Percentiles rank a stretch among this genome's conserved stretches.
phyloP scores from a whole-genome alignment of 2,888 invertebrate species.

The Caenorhabditis sp. region DNA sequence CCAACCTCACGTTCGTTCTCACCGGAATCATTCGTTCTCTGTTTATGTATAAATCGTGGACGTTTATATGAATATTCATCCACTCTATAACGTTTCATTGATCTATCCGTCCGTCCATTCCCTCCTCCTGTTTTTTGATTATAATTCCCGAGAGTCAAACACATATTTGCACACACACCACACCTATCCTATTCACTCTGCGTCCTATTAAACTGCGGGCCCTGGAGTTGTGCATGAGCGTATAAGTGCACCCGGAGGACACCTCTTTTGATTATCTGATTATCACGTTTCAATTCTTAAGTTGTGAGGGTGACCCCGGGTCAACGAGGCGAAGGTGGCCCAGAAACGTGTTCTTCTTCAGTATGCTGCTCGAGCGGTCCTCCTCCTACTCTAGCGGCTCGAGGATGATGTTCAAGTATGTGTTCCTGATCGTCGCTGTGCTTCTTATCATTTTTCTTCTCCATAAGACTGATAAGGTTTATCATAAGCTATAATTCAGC shows the following conservation, averaged over 20 bases:
- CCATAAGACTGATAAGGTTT: background rate
- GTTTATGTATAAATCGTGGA: background rate
- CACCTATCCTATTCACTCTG: background rate
- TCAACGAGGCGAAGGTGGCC: too few relatives aligned
- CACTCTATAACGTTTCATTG: background rate
- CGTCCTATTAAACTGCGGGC: slow-evolving; percentile 1
- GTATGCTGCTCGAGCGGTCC: background rate
- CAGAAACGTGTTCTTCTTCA: background rate
- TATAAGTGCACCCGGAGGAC: background rate
- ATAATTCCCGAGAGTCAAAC: background rate
- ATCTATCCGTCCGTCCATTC: too few relatives aligned
- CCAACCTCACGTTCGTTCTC: background rate
- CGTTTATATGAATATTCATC: background rate
- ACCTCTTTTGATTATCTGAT: too few relatives aligned
- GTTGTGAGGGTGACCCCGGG: too few relatives aligned
- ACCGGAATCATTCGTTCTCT: background rate
- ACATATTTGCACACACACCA: slow-evolving; percentile 9
- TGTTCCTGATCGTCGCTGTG: background rate
- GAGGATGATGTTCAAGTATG: background rate
- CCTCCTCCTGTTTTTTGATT: background rate
- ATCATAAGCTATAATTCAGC: background rate
- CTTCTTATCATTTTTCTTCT: background rate
- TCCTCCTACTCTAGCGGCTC: background rate
- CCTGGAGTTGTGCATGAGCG: background rate
- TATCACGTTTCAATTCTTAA: too few relatives aligned